phyloP scores from a whole-genome alignment of 2,888 invertebrate genomes.

The Pardosa pseudoannulata region DNA sequence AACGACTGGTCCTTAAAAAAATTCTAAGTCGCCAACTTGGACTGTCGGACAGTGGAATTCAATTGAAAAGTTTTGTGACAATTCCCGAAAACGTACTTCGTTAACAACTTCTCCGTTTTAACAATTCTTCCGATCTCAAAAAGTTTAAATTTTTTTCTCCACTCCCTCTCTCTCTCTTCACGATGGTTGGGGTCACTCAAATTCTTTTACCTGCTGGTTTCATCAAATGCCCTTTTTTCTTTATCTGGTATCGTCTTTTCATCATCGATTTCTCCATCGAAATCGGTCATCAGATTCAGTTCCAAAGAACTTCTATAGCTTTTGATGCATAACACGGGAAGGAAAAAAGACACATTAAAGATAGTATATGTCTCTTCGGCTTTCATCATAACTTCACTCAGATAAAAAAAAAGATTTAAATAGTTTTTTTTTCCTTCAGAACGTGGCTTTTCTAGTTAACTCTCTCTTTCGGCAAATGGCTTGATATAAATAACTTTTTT shows the following conservation, averaged over 20 bases:
- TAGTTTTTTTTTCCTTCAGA: no score
- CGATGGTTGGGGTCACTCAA: conserved; percentile 34
- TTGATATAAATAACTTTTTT: no score
- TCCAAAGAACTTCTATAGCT: background rate
- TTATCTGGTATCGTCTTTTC: background rate
- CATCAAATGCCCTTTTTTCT: conserved; percentile 34
- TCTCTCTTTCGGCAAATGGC: no score
- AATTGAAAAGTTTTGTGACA: conserved; percentile 71
- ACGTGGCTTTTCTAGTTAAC: no score
- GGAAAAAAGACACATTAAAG: conserved; percentile 20
- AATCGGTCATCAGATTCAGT: conserved; percentile 44
- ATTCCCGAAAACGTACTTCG: conserved; percentile 54
- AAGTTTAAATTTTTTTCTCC: conserved; percentile 27
- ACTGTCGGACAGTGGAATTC: conserved; percentile 64
- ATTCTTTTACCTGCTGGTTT: conserved; percentile 21
- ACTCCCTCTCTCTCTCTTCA: background rate
- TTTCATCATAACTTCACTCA: no score
- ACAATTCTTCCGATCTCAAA: conserved; percentile 60
- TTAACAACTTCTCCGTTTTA: conserved; percentile 70
- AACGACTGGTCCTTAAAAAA: conserved; percentile 46
- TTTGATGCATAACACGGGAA: conserved; percentile 48
- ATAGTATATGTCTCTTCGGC: no score
- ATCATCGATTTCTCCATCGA: conserved; percentile 23
- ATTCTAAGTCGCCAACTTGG: conserved; percentile 29
- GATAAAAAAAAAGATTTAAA: no score